phyloP scores from a whole-genome alignment of 2,113 vertebrate species.

The Litocranius walleri region DNA sequence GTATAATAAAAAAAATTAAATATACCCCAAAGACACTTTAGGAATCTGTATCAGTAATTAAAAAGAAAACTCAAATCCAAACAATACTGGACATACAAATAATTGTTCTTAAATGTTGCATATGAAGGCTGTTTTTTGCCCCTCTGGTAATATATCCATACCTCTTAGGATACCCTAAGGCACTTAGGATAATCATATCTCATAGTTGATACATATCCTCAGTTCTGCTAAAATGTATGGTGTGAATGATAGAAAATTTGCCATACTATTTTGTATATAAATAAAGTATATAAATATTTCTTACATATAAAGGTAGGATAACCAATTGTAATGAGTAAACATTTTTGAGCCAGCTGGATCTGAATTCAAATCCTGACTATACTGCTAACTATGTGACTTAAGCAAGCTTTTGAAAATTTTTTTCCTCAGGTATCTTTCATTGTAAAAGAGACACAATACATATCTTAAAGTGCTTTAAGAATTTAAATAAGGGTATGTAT shows the following conservation, averaged over 20 bases:
- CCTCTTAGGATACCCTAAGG: background rate
- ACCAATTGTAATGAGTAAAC: background rate
- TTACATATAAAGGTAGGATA: background rate
- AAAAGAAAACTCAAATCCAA: conserved; percentile 38
- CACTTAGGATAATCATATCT: background rate
- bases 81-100: background rate
- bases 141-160: background rate
- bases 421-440: background rate
- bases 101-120: background rate
- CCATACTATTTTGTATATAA: background rate
- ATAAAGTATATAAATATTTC: conserved; percentile 11
- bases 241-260: background rate
- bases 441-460: background rate
- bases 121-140: background rate
- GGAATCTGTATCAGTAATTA: conserved; percentile 12
- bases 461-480: background rate
- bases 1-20: conserved; percentile 12
- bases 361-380: background rate
- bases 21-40: conserved; percentile 11
- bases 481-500: background rate
- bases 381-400: background rate
- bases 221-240: conserved; percentile 7
- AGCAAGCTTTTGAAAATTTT: background rate
- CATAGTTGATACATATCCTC: background rate
- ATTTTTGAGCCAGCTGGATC: background rate